Conservation (phyloP, 1,140 invertebrate genomes). For the Drosophila prosaltans region DNA sequence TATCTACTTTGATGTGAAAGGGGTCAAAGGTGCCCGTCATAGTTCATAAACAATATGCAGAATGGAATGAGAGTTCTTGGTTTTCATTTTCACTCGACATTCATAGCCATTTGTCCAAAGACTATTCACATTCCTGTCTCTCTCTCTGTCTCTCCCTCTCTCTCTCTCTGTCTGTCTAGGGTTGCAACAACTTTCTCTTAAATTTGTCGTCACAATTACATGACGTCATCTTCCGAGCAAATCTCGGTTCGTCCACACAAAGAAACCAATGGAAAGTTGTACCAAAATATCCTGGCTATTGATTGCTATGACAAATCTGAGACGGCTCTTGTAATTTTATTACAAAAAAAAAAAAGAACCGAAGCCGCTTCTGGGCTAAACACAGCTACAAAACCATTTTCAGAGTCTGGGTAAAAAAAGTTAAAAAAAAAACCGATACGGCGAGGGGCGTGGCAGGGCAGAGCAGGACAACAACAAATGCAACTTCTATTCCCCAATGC, state of each 20-base stretch:
- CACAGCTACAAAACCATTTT: conserved; percentile 68
- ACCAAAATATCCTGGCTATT: conserved; percentile 43
- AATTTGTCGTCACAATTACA: conserved; percentile 1
- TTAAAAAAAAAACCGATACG: too few species aligned
- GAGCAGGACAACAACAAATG: neutral
- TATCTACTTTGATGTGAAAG: too few species aligned
- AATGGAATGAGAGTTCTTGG: too few species aligned
- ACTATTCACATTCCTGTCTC: too few species aligned
- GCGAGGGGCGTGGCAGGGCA: neutral
- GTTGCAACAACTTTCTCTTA: neutral
- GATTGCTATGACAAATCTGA: conserved; percentile 79
- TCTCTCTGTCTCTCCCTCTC: too few species aligned
- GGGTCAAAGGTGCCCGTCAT: too few species aligned
- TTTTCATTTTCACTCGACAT: too few species aligned
- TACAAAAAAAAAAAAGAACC: conserved; percentile 44
- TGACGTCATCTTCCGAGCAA: neutral
- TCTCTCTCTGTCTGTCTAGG: neutral
- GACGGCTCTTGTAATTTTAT: conserved; percentile 66
- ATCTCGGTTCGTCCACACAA: neutral
- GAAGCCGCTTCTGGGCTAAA: conserved; percentile 27
- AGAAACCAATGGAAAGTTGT: conserved; percentile 30
- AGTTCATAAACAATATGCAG: too few species aligned
- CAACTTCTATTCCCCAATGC: conserved; percentile 66
- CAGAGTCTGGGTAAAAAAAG: conserved; percentile 13
- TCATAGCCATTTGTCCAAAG: too few species aligned